These are phyloP conservation scores for Nomada goodeniana DNA, from an alignment of 2,888 invertebrate species.

Conservation along the genomic window DNA sequence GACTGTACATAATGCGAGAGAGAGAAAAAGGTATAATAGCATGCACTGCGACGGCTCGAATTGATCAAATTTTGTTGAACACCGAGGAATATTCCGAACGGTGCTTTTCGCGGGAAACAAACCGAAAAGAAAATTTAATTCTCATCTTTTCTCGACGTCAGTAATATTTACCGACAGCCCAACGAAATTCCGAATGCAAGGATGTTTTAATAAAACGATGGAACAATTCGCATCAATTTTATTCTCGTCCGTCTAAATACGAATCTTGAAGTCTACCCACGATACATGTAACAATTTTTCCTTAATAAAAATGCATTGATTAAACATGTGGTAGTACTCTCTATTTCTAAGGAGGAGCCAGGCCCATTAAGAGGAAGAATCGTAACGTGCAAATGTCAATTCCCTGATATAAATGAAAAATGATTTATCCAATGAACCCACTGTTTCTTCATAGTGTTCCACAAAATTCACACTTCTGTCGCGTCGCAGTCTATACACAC, in stretches of 20 bases:
- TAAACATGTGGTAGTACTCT: neutral
- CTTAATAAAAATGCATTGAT: constrained; percentile 31
- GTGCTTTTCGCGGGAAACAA: neutral
- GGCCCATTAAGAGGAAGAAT: neutral
- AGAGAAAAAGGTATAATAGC: constrained; percentile 44
- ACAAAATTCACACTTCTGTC: no score
- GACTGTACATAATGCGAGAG: constrained; percentile 46
- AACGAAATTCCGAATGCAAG: neutral
- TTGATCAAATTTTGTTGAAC: constrained; percentile 16
- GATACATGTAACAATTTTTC: constrained; percentile 30
- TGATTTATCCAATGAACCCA: neutral
- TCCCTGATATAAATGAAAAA: neutral
- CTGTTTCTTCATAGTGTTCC: neutral
- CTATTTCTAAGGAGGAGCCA: neutral
- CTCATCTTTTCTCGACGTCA: neutral
- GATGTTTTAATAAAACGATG: constrained; percentile 4
- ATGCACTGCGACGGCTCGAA: constrained; percentile 26
- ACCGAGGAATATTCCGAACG: neutral
- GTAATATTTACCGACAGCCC: neutral
- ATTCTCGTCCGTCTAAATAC: constrained; percentile 17
- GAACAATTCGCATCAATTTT: constrained; percentile 12
- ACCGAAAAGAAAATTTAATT: neutral
- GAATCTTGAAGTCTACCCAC: constrained; percentile 18
- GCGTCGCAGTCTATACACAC: neutral
- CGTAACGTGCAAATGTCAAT: neutral